Evolutionary conservation across 2,113 vertebrate genomes (phyloP).

Genomic region (Gymnarchus niloticus): DNA sequence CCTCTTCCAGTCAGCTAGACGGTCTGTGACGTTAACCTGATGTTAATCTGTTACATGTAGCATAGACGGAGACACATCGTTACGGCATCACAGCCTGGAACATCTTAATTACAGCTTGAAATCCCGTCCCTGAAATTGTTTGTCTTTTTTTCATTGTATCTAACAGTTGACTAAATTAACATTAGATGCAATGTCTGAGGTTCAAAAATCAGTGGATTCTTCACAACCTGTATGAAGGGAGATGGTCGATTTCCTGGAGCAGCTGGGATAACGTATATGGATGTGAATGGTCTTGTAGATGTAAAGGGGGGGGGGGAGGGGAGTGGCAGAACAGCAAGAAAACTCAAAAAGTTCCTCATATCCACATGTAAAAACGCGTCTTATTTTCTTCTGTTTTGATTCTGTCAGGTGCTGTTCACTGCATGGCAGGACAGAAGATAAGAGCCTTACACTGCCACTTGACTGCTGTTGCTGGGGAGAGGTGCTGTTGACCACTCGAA

Average conservation of each 20-base stretch:
- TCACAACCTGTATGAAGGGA: too few relatives aligned
- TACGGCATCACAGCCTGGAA: too few relatives aligned
- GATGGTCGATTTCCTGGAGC: background rate
- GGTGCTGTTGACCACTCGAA: background rate
- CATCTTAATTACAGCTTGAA: too few relatives aligned
- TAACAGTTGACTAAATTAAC: background rate
- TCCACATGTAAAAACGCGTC: background rate
- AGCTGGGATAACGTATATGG: background rate
- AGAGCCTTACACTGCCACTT: background rate
- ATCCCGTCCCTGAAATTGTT: background rate
- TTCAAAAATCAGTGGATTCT: background rate
- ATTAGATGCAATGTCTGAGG: background rate
- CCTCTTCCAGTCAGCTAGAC: background rate
- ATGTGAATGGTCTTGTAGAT: background rate
- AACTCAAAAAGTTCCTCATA: background rate
- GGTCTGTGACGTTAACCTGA: constrained; percentile 14
- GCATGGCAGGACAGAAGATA: background rate
- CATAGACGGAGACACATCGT: too few relatives aligned
- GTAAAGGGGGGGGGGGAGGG: background rate
- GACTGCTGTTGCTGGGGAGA: background rate
- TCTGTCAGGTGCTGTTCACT: background rate
- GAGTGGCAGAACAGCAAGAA: too few relatives aligned
- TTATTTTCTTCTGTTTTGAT: background rate
- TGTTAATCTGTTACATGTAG: background rate
- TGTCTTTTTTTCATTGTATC: background rate